Evolutionary conservation across 2,888 invertebrate species (phyloP), one percentile per base, ranked within the genome.

Genomic region (Plebejus anna): DNA sequence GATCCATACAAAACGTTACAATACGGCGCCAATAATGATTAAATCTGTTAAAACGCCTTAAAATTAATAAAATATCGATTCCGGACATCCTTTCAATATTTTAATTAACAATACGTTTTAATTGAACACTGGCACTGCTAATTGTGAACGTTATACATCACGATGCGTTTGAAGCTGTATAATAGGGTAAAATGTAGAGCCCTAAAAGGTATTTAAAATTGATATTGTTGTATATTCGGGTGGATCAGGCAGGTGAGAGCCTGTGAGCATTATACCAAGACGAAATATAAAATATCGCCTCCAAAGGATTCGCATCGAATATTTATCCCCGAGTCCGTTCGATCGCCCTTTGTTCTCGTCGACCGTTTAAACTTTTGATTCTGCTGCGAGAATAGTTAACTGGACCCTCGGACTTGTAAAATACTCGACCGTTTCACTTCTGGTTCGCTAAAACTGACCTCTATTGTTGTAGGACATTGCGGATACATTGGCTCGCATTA

Each of bases 341-440:
- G 89, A 90, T 83, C 85, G 86, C 86, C 89, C 89, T 93, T 93
- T 93, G 92, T 93, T 92, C 92, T 90, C 90, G 86, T 85, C 88
- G 89, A 86, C 90, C 93, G 93, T 94, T 93, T 93, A 93, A 94
- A 94, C 92, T 94, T 94, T 94, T 92, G 92, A 94, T 94, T 92
- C 92, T 92, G 93, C 92, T 92, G 91, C 92, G 91, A 90, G 90
- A 90, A 92, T 90, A 92, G 88, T 91, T 88, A 90, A 92, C 92
- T 91, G 92, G 93, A 93, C 93, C 93, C 92, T 89, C 86, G 82
- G 83, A 87, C 88, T 88, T 85, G 84, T 86, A 85, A 85, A 86
- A 87, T 86, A 86, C 83, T 82, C 84, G 80, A 81, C 85, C 80
- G 79, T 78, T 75, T 70, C n/a, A 28, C 5, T n/a, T n/a, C 13